Base-by-base conservation (phyloP, 1,140 invertebrate species). In the Zaprionus taronus region DNA sequence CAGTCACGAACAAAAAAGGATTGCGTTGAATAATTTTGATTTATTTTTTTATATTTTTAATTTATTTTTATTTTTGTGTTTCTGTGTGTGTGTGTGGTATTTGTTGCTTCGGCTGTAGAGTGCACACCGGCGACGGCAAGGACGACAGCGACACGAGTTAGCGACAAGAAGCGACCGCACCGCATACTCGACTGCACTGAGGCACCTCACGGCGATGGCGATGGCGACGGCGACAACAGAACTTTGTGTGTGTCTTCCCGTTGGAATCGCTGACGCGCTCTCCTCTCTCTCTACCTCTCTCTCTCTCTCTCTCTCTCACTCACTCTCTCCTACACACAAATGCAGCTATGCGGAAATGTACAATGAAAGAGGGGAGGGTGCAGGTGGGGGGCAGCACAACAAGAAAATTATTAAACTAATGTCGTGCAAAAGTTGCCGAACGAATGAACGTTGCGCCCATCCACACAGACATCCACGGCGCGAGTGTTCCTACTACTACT, bases 401-500 rank as follows among this genome's bases (percentile, higher is more conserved):
- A 72, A 44, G 51, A 57, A 68, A 71, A 72, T 60, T 64, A 62
- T 72, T 71, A 66, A 67, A 70, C 60, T 66, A 70, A 55, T 64
- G 56, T 79, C 64, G 70, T 36, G 67, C 65, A 72, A 83, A 55
- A 73, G 61, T 66, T 60, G 28, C 15, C 31, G 15, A 47, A n/a
- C 56, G 36, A 76, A 76, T 74, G 77, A 86, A 86, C 83, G 84
- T 84, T 89, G 70, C 79, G 83, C 83, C 81, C 69, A 72, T 66
- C 47, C 62, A 77, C 74, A 77, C 74, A 72, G 36, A 72, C 74
- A 81, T 78, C 70, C 55, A 79, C 77, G 74, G 77, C 84, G 63
- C 78, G 83, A 89, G 53, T 81, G 49, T 81, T 87, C 79, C 79
- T 85, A 89, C 85, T 85, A 90, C 85, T 90, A 89, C 85, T 90